Conservation (phyloP, 2,113 vertebrate species). For the Leuciscus idus region DNA sequence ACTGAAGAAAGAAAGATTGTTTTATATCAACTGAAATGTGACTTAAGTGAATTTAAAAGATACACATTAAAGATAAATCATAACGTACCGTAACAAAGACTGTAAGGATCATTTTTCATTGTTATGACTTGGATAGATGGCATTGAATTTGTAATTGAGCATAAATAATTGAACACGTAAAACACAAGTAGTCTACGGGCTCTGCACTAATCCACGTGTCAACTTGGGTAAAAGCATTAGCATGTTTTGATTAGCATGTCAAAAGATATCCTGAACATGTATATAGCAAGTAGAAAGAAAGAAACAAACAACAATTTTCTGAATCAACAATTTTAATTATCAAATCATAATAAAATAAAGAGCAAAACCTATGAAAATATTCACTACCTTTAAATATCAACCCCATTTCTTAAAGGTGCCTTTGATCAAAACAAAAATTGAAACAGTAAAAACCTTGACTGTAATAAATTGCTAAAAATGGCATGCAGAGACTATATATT, state of each 20-base stretch:
- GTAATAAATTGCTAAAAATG: conserved; percentile 46
- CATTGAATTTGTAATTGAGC: conserved; percentile 17
- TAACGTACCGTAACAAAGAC: background rate
- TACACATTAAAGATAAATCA: background rate
- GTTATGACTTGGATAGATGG: conserved; percentile 11
- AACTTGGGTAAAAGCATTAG: background rate
- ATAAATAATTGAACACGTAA: conserved; percentile 35
- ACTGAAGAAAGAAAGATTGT: background rate
- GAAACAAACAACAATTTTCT: background rate
- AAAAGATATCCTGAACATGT: background rate
- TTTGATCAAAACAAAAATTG: conserved; percentile 15
- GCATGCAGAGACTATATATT: conserved; percentile 26
- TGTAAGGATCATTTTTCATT: background rate
- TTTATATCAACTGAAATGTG: background rate
- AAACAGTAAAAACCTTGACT: conserved; percentile 24
- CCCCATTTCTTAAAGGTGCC: background rate
- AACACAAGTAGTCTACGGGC: background rate
- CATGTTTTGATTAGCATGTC: background rate
- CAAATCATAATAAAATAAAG: conserved; percentile 70
- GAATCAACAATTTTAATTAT: conserved; percentile 68
- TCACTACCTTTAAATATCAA: conserved; percentile 47
- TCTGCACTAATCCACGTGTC: background rate
- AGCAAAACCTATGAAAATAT: conserved; percentile 63
- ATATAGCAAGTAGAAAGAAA: background rate
- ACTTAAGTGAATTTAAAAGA: background rate